Evolutionary conservation across 2,888 invertebrate species (phyloP).

Genomic region (Sympetrum striolatum): DNA sequence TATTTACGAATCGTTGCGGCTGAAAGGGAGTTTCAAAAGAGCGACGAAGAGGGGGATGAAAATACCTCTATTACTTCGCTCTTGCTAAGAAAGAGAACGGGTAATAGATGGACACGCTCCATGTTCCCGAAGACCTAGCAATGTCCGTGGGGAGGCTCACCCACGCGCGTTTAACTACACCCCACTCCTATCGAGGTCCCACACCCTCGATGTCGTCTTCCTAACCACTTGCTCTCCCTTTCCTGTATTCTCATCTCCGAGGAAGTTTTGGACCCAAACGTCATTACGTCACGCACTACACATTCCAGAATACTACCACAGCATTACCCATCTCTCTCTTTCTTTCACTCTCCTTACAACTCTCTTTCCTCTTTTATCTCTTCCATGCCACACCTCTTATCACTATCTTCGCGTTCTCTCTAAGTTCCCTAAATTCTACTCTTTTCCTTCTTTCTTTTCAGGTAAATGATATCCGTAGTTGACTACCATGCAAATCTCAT

Average conservation of each 20-base stretch:
- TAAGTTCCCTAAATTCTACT: neutral
- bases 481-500: no score
- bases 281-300: conserved; percentile 22
- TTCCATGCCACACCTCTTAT: neutral
- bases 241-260: neutral
- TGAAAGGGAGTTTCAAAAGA: neutral
- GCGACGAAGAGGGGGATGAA: neutral
- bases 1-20: no score
- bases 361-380: neutral
- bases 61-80: no score
- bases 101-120: neutral
- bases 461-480: no score
- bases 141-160: neutral
- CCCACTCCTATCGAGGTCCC: neutral
- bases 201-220: neutral
- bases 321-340: neutral
- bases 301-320: neutral
- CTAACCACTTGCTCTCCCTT: neutral
- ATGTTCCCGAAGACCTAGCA: neutral
- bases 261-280: neutral
- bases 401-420: neutral
- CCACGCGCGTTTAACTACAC: neutral
- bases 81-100: no score
- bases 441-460: no score
- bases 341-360: neutral